Evolutionary conservation across 2,888 invertebrate species (phyloP), one percentile per base, ranked within the genome.

Genomic region (Malthinus flaveolus): DNA sequence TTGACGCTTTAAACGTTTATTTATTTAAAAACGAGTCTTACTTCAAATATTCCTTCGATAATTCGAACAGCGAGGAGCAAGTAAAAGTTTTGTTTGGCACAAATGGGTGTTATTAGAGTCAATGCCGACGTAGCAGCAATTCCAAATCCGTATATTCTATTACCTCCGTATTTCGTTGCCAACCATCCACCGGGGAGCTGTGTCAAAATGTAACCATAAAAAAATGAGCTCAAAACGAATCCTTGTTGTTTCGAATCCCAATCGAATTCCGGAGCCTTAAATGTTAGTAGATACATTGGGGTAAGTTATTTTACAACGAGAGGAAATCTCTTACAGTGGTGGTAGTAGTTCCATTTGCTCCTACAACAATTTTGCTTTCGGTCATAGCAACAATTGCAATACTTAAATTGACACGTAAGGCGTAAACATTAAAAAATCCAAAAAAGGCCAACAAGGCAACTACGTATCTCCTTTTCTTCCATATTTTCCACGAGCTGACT

Each of bases 331-430:
- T 84, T 73, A 86, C 87, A 67, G 79, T 76, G 50, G 79, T 76
- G 50, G 81, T 80, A 45, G 82, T 73, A 0, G 84, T 86, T n/a
- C 90, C 90, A 67, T 87, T 85, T 1, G 82, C 84, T 56, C 85
- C 79, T 36, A 80, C 79, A 4, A 84, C 82, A 47, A 84, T 85
- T 60, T 84, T 80, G 15, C 87, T 84, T 70, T 89, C 86, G 0
- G 90, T 93, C 96, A 97, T 97, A 62, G 94, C 94, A 42, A 97
- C 94, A 66, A 97, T 91, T 1, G 94, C 95, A n/a, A 97, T 91
- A 64, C 94, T 95, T 64, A 97, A 83, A 80, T 95, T 95, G 4
- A 93, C 94, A 37, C 93, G 82, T 58, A 93, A 79, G 3, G 91
- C 87, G 75, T 93, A 93, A 1, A 91, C 87, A 69, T 91, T 90